These are phyloP conservation scores for Erpornis zantholeuca DNA, from an alignment of 2,113 vertebrate genomes.

Conservation along the genomic window DNA sequence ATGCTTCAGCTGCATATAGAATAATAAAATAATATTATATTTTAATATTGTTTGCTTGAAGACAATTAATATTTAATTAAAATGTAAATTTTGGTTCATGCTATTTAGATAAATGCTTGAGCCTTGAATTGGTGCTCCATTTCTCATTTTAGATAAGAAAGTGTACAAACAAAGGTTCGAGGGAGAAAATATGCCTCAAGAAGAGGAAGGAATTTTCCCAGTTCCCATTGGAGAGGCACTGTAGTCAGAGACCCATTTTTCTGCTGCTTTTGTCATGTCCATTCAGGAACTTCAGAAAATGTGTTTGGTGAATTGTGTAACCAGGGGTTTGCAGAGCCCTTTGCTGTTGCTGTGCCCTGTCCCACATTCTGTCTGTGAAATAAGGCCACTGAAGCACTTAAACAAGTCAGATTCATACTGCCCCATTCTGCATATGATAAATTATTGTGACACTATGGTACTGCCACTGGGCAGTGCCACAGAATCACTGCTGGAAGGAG, in stretches of 20 bases:
- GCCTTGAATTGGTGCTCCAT: background rate
- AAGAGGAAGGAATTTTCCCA: background rate
- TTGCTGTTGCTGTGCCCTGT: background rate
- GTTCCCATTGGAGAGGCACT: background rate
- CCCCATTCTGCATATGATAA: background rate
- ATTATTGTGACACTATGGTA: constrained; percentile 55
- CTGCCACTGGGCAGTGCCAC: constrained; percentile 59
- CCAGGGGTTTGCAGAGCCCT: background rate
- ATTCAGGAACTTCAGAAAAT: background rate
- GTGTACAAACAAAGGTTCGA: constrained; percentile 33
- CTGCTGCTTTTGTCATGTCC: background rate
- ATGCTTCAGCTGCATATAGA: background rate
- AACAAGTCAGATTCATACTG: constrained; percentile 58
- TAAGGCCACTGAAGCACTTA: constrained; percentile 62
- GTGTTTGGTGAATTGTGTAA: background rate
- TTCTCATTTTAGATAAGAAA: constrained; percentile 52
- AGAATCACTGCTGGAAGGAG: constrained; percentile 39
- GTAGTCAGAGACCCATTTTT: background rate
- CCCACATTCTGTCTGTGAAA: constrained; percentile 46
- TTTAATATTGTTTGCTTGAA: constrained; percentile 31
- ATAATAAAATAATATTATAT: constrained; percentile 13
- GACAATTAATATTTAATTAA: constrained; percentile 60
- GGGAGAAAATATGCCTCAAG: background rate
- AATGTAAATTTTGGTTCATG: constrained; percentile 48
- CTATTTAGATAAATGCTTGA: constrained; percentile 47